Evolutionary conservation across 2,113 vertebrate species (phyloP), one percentile per base, ranked within the genome.

Genomic region (Larimichthys polyactis): DNA sequence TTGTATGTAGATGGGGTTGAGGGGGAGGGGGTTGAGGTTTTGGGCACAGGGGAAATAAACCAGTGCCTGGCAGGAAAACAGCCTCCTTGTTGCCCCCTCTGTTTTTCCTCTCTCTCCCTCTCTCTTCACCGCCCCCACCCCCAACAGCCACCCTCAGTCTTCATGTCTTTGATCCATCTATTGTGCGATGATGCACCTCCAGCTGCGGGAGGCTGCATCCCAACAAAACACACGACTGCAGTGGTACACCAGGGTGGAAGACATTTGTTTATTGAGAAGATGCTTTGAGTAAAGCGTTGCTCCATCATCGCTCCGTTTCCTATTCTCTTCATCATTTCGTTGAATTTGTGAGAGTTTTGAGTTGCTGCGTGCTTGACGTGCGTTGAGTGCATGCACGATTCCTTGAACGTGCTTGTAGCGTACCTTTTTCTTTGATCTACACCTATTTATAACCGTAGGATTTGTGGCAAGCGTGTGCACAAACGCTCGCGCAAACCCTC

Each of bases 81-180:
- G 71, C 76, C 88, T 51, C 71, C 59, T 76, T 90, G 76, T 83
- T 88, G 46, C 87, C 75, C 64, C 86, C 81, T 48, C 72, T 76
- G 67, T 81, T 87, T 82, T 74, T 71, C 43, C 52, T 27, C 24
- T 17, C 40, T 44, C 40, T 32, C 16, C 52, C 43, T 11, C 17
- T 58, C 46, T 70, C 46, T 67, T 24, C 20, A 27, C 55, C 62
- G 65, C 71, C 78, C 89, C 88, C 85, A 85, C 83, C 88, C 88
- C 88, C 87, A 83, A 71, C 86, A 85, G 75, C 79, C 85, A 81
- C 78, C 81, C 89, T 76, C 79, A 43, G 76, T 67, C 70, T 83
- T 82, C 83, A 54, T 60, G 80, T 80, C 86, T 92, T 91, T 94
- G 91, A 95, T 93, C 91, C 88, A 79, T 85, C 91, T 82, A 90